Conservation (phyloP, 2,888 invertebrate genomes). For the Drepanosiphum platanoidis region DNA sequence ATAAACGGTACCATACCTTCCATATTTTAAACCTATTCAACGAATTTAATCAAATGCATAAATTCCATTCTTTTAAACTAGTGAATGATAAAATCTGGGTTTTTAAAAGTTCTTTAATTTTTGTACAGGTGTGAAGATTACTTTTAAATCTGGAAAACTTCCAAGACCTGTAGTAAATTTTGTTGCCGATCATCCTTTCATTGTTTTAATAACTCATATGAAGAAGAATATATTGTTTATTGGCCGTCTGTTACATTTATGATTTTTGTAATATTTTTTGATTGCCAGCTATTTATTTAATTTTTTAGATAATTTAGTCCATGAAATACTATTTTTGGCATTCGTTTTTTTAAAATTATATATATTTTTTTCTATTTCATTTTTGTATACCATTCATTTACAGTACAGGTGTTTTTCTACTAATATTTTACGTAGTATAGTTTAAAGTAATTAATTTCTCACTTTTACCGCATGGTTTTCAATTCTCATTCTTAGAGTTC, state of each 20-base stretch:
- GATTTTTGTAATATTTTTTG: not conserved
- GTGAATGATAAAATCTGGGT: not conserved
- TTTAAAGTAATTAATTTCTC: too few relatives aligned
- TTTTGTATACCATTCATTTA: too few relatives aligned
- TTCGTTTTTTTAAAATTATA: too few relatives aligned
- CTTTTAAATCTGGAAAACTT: not conserved
- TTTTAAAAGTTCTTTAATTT: slow-evolving; percentile 9
- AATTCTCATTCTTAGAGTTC: too few relatives aligned
- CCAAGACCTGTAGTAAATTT: not conserved
- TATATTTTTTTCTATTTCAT: too few relatives aligned
- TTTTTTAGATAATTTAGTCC: too few relatives aligned
- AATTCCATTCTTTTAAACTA: too few relatives aligned
- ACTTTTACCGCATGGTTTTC: too few relatives aligned
- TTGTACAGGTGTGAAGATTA: slow-evolving; percentile 7
- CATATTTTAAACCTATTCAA: not conserved
- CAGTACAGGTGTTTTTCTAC: too few relatives aligned
- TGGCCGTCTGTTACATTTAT: not conserved
- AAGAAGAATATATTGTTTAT: not conserved
- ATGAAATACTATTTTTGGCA: too few relatives aligned
- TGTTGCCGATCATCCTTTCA: slow-evolving; percentile 26
- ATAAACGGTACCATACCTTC: not conserved
- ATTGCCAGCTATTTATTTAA: not conserved
- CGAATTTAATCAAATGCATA: too few relatives aligned
- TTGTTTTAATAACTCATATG: not conserved
- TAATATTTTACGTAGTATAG: too few relatives aligned